Conservation (phyloP, 2,797 vertebrate genomes). For the Astyanax mexicanus region DNA sequence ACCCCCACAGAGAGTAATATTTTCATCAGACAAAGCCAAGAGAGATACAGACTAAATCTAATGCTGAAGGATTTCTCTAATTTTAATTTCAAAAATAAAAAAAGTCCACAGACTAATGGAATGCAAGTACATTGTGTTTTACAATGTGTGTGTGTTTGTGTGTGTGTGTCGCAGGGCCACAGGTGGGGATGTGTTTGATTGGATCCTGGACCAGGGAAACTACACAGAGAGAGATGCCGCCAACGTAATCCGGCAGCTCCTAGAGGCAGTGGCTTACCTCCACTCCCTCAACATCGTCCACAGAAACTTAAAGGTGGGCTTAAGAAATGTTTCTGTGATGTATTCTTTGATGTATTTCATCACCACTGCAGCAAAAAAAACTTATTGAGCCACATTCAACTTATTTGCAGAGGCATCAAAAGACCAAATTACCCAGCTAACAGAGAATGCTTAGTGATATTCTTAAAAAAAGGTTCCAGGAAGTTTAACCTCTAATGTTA, state of each 20-base stretch:
- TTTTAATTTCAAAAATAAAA: background rate
- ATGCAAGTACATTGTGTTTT: slow-evolving; percentile 17
- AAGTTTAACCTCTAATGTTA: too few species aligned
- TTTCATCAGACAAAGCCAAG: background rate
- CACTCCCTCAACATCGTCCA: slow-evolving; percentile 89
- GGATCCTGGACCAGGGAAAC: slow-evolving; percentile 89
- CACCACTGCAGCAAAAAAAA: too few species aligned
- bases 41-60: background rate
- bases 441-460: too few species aligned
- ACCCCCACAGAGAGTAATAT: background rate
- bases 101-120: background rate
- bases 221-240: slow-evolving; percentile 89
- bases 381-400: too few species aligned
- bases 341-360: too few species aligned
- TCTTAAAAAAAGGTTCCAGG: too few species aligned
- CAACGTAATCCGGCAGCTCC: slow-evolving; percentile 86
- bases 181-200: slow-evolving; percentile 89
- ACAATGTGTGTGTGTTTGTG: slow-evolving; percentile 28
- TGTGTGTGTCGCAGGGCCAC: slow-evolving; percentile 77
- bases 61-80: background rate
- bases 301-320: slow-evolving; percentile 85
- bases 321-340: background rate
- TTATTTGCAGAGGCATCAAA: too few species aligned
- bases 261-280: slow-evolving; percentile 87
- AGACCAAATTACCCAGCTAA: too few species aligned